Evolutionary conservation across 2,797 vertebrate genomes (phyloP).

Genomic region (Brachyalestes nurse): DNA sequence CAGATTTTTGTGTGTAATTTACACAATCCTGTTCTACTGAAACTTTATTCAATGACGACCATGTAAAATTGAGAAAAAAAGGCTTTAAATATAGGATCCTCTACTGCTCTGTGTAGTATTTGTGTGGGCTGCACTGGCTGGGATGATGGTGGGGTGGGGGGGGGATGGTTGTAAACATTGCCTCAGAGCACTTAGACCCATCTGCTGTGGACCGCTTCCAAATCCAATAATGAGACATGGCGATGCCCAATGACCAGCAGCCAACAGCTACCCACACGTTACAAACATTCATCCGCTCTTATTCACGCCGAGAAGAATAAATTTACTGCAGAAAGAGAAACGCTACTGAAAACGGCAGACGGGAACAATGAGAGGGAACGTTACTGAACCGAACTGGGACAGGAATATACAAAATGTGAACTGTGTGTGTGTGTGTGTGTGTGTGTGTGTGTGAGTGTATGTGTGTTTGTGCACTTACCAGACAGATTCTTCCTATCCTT

Average conservation of each 20-base stretch:
- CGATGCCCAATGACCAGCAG: slow-evolving; percentile 55
- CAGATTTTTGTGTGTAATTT: no score
- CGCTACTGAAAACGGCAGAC: slow-evolving; percentile 18
- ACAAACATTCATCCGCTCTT: slow-evolving; percentile 48
- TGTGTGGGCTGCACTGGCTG: slow-evolving; percentile 59
- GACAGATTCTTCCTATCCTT: slow-evolving; percentile 94
- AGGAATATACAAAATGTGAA: background rate
- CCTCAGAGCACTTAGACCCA: slow-evolving; percentile 62
- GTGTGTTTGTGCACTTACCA: slow-evolving; percentile 79
- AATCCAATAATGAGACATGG: slow-evolving; percentile 60
- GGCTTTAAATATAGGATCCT: slow-evolving; percentile 49
- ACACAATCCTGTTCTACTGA: background rate
- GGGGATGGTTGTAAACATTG: slow-evolving; percentile 66
- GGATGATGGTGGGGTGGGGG: slow-evolving; percentile 57
- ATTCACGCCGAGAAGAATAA: slow-evolving; percentile 51
- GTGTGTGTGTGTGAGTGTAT: background rate
- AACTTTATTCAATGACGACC: background rate
- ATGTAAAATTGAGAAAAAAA: slow-evolving; percentile 23
- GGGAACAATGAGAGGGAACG: slow-evolving; percentile 21
- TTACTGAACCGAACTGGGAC: slow-evolving; percentile 1
- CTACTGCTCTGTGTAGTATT: slow-evolving; percentile 35
- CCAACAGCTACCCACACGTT: slow-evolving; percentile 59
- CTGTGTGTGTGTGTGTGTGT: background rate
- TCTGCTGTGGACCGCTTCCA: slow-evolving; percentile 70
- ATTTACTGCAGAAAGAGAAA: slow-evolving; percentile 33